Percentiles rank a stretch among this genome's conserved stretches.
Evolutionary conservation across 2,888 invertebrate species (phyloP).

Genomic region (Julus scanicus): DNA sequence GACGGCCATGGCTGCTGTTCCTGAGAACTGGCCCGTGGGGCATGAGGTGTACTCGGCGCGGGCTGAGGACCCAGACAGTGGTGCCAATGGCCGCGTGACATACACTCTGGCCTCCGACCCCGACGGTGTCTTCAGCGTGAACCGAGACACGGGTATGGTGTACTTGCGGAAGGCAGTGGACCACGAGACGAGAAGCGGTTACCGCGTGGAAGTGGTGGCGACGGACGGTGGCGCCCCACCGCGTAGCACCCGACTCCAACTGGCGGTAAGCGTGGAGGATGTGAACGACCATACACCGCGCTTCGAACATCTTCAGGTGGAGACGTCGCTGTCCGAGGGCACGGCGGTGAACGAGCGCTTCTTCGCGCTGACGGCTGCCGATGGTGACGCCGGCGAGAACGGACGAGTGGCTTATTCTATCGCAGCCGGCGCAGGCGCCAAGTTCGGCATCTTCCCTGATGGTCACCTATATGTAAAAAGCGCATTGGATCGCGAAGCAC

Average conservation of each 20-base stretch:
- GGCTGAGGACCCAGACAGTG: conserved; percentile 88
- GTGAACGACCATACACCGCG: conserved; percentile 96
- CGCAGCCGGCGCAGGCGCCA: conserved; percentile 84
- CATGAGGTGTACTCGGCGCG: conserved; percentile 90
- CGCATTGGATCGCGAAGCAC: conserved; percentile 86
- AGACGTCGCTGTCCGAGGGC: conserved; percentile 89
- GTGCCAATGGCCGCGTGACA: conserved; percentile 85
- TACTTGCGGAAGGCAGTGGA: conserved; percentile 77
- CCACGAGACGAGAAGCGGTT: conserved; percentile 58
- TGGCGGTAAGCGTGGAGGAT: conserved; percentile 81
- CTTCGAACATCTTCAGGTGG: conserved; percentile 91
- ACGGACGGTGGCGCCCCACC: conserved; percentile 81
- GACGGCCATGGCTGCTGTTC: conserved; percentile 78
- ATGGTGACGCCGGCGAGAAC: conserved; percentile 85
- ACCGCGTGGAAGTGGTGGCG: conserved; percentile 81
- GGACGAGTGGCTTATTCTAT: conserved; percentile 84
- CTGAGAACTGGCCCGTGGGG: conserved; percentile 92
- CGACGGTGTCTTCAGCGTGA: conserved; percentile 84
- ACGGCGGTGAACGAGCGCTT: conserved; percentile 90
- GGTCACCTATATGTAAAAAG: conserved; percentile 90
- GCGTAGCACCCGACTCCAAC: conserved; percentile 79
- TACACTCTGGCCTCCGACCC: conserved; percentile 85
- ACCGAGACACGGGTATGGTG: conserved; percentile 87
- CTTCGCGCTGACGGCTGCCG: conserved; percentile 89
- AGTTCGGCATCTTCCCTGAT: conserved; percentile 95